Evolutionary conservation across 2,113 vertebrate genomes (phyloP).

Genomic region (human): GRCh38 chr1:233627001-233627500

Average conservation of each 20-base stretch:
- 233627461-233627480: background rate
- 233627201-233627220: background rate
- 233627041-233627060: background rate
- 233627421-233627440: conserved; percentile 63
- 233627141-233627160: background rate
- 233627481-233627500: background rate
- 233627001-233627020: background rate
- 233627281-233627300: background rate
- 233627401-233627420: conserved; percentile 18
- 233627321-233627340: conserved; percentile 11
- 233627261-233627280: background rate
- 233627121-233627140: background rate
- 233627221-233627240: background rate
- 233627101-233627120: background rate
- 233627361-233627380: background rate
- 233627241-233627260: background rate
- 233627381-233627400: conserved; percentile 72
- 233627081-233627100: background rate
- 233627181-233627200: background rate
- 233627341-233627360: conserved; percentile 28
- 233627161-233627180: background rate
- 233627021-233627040: background rate
- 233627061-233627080: background rate
- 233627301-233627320: conserved; percentile 27
- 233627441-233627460: background rate